Percentiles rank a stretch among this genome's conserved stretches.
Conservation (phyloP, 2,113 vertebrate genomes). For the Aldabrachelys gigantea region DNA sequence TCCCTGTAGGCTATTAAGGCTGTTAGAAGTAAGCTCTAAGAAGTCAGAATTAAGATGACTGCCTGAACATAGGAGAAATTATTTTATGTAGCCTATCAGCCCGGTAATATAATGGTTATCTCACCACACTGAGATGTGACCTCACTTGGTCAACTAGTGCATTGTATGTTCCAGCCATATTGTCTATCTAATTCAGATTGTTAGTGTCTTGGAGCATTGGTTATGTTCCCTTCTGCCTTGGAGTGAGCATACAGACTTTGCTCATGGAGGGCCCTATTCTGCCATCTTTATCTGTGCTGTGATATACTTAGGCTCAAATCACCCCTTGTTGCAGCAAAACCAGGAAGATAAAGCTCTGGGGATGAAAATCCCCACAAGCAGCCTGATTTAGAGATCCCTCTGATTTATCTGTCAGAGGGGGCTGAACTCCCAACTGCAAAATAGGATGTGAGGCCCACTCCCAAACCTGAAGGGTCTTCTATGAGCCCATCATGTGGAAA, state of each 20-base stretch:
- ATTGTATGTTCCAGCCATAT: neutral
- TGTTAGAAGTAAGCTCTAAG: slow-evolving; percentile 2
- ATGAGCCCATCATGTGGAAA: too few species aligned
- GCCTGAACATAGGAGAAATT: slow-evolving; percentile 38
- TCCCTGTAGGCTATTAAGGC: slow-evolving; percentile 48
- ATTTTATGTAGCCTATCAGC: slow-evolving; percentile 3
- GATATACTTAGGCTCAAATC: neutral
- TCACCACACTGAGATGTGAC: slow-evolving; percentile 19
- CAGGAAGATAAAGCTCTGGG: neutral
- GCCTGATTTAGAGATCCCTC: neutral
- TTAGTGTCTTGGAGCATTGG: slow-evolving; percentile 25
- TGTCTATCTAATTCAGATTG: slow-evolving; percentile 44
- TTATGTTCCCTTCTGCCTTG: neutral
- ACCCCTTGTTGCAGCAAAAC: neutral
- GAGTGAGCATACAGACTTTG: slow-evolving; percentile 18
- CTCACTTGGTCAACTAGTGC: slow-evolving; percentile 31
- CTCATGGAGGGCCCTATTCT: neutral
- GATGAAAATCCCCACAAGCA: rapidly evolving
- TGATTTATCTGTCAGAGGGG: neutral
- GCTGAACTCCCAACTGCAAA: neutral
- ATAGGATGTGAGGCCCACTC: neutral
- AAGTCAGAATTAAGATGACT: slow-evolving; percentile 47
- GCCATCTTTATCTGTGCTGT: neutral
- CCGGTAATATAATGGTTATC: neutral
- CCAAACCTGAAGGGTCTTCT: too few species aligned